Conservation (phyloP, 2,888 invertebrate species). For the Heliconius ethilla region DNA sequence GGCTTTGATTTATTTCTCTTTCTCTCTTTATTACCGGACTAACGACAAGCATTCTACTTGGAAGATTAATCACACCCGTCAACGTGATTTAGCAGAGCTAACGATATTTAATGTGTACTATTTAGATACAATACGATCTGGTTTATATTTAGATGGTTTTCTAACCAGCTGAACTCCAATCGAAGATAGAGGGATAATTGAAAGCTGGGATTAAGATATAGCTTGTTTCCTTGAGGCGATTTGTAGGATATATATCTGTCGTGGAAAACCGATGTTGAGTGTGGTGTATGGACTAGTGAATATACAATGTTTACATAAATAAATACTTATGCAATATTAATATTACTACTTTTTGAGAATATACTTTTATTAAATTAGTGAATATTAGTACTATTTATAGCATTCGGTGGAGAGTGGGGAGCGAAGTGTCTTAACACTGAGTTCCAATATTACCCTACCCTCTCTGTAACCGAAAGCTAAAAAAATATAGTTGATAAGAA, state of each 20-base stretch:
- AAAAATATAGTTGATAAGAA: neutral
- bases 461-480: no score
- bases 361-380: no score
- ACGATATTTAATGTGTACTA: constrained; percentile 79
- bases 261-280: neutral
- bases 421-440: no score
- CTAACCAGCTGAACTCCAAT: constrained; percentile 67
- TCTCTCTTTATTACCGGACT: constrained; percentile 76
- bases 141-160: constrained; percentile 74
- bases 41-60: constrained; percentile 79
- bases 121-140: constrained; percentile 73
- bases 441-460: no score
- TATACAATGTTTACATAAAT: no score
- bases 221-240: constrained; percentile 23
- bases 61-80: constrained; percentile 80
- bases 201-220: constrained; percentile 34
- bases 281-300: neutral
- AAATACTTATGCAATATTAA: no score
- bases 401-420: no score
- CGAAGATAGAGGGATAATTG: constrained; percentile 47
- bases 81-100: constrained; percentile 80
- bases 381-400: no score
- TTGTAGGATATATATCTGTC: constrained; percentile 6
- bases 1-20: constrained; percentile 77
- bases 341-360: no score